Evolutionary conservation across 2,797 vertebrate genomes (phyloP), one percentile per base, ranked within the genome.

Genomic region (Sorex maritimensis): DNA sequence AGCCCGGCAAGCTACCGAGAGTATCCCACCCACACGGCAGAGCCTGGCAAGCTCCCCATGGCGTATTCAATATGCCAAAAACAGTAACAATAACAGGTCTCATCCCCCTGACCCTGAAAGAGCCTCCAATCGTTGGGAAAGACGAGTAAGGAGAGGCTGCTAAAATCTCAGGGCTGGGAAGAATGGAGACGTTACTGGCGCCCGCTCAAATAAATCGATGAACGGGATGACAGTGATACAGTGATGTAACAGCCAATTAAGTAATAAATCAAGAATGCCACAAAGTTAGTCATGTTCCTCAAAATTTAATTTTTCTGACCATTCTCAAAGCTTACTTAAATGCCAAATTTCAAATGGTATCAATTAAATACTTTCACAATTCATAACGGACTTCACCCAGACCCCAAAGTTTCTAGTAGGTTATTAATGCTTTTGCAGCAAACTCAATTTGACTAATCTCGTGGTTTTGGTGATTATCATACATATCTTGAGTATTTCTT

Each of bases 261-360:
- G 58, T 41, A 77, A 82, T 41, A 81, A 95, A 84, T 17, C n/a
- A 23, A 90, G 49, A 91, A 73, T 24, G 1, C 61, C 80, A 93
- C 49, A 78, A 89, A 77, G 52, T n/a, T 68, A 87, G 19, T 89
- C 58, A 34, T 74, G 58, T 86, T 84, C 82, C 41, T 73, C 88
- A 92, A 3, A 85, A 68, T 41, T 68, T 65, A 80, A 73, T 88
- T 94, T 91, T 58, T 68, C 72, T 24, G 72, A 74, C 81, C 82
- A 82, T 30, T 67, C 34, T 74, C 58, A 93, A 82, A 28, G 49
- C 17, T 73, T 84, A 92, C 17, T 44, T 84, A 92, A 75, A 79
- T 75, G n/a, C 55, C 41, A 52, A 49, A 38, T 80, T 88, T 86
- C 68, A 89, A 77, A 85, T 74, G 87, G 87, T 17, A 87, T 86